Percentiles rank a stretch among this genome's conserved stretches.
Evolutionary conservation across 2,888 invertebrate genomes (phyloP).

Genomic region (Ophion costatus): DNA sequence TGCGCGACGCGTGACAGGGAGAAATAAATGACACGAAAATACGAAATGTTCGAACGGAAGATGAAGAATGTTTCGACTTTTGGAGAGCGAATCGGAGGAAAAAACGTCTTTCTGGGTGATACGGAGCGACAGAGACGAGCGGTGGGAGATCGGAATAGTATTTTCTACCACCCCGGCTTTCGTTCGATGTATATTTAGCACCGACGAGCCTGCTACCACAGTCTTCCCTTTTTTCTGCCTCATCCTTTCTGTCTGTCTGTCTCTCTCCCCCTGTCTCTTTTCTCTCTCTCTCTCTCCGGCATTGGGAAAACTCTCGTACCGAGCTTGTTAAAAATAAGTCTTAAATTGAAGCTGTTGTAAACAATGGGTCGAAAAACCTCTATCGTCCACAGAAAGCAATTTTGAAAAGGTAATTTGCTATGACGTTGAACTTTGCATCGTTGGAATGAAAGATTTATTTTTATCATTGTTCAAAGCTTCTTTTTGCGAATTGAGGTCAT

Average conservation of each 20-base stretch:
- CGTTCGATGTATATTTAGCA: constrained; percentile 82
- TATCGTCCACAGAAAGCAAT: not conserved
- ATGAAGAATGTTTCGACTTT: not conserved
- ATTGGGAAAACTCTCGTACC: constrained; percentile 1
- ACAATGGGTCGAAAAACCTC: not conserved
- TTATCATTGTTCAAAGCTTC: too few species aligned
- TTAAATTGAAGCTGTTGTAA: not conserved
- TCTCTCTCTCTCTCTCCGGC: not conserved
- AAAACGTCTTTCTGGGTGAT: constrained; percentile 28
- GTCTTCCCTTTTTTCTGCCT: constrained; percentile 43
- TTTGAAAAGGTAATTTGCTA: not conserved
- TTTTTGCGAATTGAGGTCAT: too few species aligned
- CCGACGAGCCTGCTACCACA: constrained; percentile 65
- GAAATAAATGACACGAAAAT: not conserved
- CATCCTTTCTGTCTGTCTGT: not conserved
- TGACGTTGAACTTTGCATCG: too few species aligned
- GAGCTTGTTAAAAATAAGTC: constrained; percentile 2
- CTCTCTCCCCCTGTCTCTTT: not conserved
- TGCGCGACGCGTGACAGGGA: not conserved
- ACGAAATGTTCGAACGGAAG: not conserved
- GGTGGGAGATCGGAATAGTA: constrained; percentile 65
- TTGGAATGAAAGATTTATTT: too few species aligned
- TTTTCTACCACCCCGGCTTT: constrained; percentile 72
- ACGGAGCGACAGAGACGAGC: constrained; percentile 40
- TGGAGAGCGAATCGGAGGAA: constrained; percentile 7